Evolutionary conservation across 37 sponge, comb jelly and placozoan genomes (phyloP).

Genomic region (Spongilla lacustris): DNA sequence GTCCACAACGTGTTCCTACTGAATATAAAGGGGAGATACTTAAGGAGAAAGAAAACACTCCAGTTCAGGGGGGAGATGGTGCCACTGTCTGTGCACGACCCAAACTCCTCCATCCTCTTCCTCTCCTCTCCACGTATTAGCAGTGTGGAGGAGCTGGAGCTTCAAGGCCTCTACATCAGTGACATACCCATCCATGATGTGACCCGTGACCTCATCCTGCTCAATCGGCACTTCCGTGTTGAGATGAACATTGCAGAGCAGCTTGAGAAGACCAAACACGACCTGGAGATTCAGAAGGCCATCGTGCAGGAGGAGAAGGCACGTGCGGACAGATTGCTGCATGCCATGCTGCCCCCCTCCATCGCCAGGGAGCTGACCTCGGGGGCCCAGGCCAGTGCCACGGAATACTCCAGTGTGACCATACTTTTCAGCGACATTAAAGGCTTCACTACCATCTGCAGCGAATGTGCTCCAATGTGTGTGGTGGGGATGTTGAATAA

Average conservation of each 20-base stretch:
- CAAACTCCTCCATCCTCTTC: conserved; percentile 39
- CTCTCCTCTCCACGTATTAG: conserved; percentile 71
- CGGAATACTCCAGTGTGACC: conserved; percentile 46
- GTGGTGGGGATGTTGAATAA: conserved; percentile 82
- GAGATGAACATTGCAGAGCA: conserved; percentile 41
- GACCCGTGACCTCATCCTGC: conserved; percentile 69
- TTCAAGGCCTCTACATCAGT: conserved; percentile 72
- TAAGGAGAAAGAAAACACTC: neutral
- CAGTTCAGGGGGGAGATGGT: conserved; percentile 85
- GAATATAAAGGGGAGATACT: neutral
- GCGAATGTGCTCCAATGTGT: conserved; percentile 49
- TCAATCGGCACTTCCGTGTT: conserved; percentile 49
- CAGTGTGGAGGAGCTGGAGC: conserved; percentile 50
- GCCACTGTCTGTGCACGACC: conserved; percentile 5
- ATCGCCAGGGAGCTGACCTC: conserved; percentile 51
- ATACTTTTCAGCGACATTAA: conserved; percentile 92
- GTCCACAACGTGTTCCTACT: conserved; percentile 55
- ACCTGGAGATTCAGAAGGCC: conserved; percentile 57
- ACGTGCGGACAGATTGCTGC: conserved; percentile 65
- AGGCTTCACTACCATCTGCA: conserved; percentile 84
- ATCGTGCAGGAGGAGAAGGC: conserved; percentile 58
- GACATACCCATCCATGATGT: conserved; percentile 77
- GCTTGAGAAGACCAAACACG: conserved; percentile 60
- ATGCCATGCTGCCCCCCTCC: conserved; percentile 79
- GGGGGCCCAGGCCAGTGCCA: conserved; percentile 32